A percentile compares a stretch with the other conserved stretches of the same genome.
phyloP scores from a whole-genome alignment of 1,140 invertebrate genomes.

The Protaetia brevitarsis region DNA sequence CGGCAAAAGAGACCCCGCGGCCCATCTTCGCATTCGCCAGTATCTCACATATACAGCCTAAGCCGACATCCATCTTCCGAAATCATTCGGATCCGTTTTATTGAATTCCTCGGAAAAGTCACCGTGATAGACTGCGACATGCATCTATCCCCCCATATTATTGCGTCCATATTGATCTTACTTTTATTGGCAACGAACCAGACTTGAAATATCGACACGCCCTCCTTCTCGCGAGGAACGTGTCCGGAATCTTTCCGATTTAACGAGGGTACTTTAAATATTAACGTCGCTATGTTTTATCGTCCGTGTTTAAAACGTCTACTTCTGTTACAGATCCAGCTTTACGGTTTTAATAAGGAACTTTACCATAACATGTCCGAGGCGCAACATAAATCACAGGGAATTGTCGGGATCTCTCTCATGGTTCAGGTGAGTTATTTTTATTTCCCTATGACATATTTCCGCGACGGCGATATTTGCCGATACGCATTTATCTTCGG shows the following conservation, averaged over 20 bases:
- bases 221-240: no score
- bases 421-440: no score
- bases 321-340: conserved; percentile 86
- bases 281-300: no score
- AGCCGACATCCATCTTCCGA: conserved; percentile 22
- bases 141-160: conserved; percentile 16
- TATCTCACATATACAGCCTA: background rate
- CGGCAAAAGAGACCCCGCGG: background rate
- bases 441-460: no score
- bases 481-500: no score
- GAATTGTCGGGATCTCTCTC: conserved; percentile 86
- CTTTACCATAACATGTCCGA: conserved; percentile 96
- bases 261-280: no score
- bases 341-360: conserved; percentile 94
- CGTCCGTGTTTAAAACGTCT: no score
- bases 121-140: conserved; percentile 21
- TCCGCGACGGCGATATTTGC: no score
- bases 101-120: conserved; percentile 21
- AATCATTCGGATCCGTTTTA: conserved; percentile 22
- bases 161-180: conserved; percentile 16
- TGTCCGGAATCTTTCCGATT: no score
- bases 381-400: conserved; percentile 89
- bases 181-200: conserved; percentile 18
- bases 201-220: no score
- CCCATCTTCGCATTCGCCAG: background rate